Evolutionary conservation across 2,888 invertebrate species (phyloP).

Genomic region (Mesoligia furuncula): DNA sequence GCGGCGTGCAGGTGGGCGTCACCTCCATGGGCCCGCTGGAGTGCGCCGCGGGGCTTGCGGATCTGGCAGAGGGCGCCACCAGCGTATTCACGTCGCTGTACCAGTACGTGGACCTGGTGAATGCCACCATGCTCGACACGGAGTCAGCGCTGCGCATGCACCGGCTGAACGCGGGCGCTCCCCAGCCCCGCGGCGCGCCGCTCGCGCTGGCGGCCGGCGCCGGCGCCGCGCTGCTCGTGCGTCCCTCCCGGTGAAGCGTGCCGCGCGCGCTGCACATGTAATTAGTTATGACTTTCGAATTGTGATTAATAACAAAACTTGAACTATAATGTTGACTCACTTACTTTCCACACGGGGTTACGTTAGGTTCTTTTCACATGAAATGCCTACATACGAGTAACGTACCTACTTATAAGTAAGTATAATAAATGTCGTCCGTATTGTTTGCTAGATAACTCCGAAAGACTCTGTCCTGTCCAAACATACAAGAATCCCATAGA

Average conservation of each 20-base stretch:
- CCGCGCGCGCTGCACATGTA: not conserved
- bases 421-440: no score
- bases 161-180: constrained; percentile 32
- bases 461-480: no score
- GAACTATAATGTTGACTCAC: not conserved
- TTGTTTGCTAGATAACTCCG: no score
- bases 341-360: not conserved
- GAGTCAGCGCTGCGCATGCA: constrained; percentile 74
- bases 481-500: no score
- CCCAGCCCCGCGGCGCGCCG: constrained; percentile 6
- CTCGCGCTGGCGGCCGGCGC: constrained; percentile 16
- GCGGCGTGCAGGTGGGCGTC: constrained; percentile 74
- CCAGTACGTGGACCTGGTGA: constrained; percentile 77
- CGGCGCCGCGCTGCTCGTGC: not conserved
- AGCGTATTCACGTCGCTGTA: constrained; percentile 83
- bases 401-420: no score
- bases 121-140: constrained; percentile 77
- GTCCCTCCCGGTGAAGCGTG: constrained; percentile 17
- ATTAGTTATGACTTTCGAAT: not conserved
- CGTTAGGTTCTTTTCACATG: not conserved
- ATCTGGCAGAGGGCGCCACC: constrained; percentile 68
- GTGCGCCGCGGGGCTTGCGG: constrained; percentile 67
- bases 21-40: constrained; percentile 83
- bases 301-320: constrained; percentile 8
- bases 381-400: no score